Evolutionary conservation across 2,888 invertebrate species (phyloP).

Genomic region (Aleiodes leptofemur): DNA sequence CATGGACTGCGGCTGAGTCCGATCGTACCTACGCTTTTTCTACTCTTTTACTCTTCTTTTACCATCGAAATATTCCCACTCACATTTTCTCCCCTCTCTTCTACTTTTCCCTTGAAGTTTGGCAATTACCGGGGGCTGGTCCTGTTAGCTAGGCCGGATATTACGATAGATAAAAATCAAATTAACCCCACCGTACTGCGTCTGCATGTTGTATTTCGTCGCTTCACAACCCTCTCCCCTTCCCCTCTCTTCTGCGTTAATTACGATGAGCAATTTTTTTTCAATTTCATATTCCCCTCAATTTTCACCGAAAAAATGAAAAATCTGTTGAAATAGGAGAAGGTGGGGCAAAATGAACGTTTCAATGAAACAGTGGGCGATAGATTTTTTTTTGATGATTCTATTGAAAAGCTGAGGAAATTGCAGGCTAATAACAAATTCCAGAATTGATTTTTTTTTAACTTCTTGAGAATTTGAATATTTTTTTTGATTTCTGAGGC

Average conservation of each 20-base stretch:
- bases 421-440: too few species aligned
- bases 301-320: too few species aligned
- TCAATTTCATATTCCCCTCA: too few species aligned
- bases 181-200: slow-evolving; percentile 61
- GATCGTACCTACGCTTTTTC: slow-evolving; percentile 9
- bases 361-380: too few species aligned
- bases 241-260: slow-evolving; percentile 15
- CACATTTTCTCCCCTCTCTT: neutral
- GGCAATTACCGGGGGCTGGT: slow-evolving; percentile 52
- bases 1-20: slow-evolving; percentile 21
- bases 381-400: too few species aligned
- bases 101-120: slow-evolving; percentile 47
- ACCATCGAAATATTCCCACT: too few species aligned
- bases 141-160: slow-evolving; percentile 59
- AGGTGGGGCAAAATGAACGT: too few species aligned
- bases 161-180: slow-evolving; percentile 72
- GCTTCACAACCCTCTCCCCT: slow-evolving; percentile 24
- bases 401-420: too few species aligned
- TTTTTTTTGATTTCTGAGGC: too few species aligned
- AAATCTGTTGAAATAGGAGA: too few species aligned
- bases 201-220: slow-evolving; percentile 28
- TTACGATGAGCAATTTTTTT: slow-evolving; percentile 27
- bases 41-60: neutral
- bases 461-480: too few species aligned
- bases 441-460: too few species aligned